These are phyloP conservation scores for Sciaenops ocellatus DNA, from an alignment of 2,797 vertebrate species.

Conservation along the genomic window DNA sequence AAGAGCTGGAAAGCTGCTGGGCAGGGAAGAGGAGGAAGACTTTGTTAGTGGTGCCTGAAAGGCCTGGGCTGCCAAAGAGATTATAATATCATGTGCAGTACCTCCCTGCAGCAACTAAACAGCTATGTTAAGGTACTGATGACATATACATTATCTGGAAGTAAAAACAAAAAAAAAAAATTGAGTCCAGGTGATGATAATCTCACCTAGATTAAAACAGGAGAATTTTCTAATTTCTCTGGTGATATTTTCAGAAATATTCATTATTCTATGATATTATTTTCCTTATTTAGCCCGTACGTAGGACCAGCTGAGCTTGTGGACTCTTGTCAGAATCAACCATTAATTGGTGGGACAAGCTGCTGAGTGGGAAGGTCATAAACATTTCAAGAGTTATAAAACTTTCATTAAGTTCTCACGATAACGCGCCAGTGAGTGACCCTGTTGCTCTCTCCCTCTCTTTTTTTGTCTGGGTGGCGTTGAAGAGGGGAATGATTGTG, in stretches of 20 bases:
- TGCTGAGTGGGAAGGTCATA: constrained; percentile 88
- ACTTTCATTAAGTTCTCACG: constrained; percentile 94
- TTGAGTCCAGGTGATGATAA: constrained; percentile 14
- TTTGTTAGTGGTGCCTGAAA: constrained; percentile 60
- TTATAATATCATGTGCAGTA: constrained; percentile 43
- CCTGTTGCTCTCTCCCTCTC: constrained; percentile 77
- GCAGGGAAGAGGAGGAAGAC: constrained; percentile 56
- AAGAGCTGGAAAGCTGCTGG: constrained; percentile 55
- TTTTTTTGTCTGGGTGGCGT: constrained; percentile 74
- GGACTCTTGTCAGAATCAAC: constrained; percentile 69
- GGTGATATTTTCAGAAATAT: constrained; percentile 10
- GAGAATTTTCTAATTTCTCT: background rate
- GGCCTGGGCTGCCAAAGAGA: constrained; percentile 50
- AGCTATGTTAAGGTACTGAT: constrained; percentile 36
- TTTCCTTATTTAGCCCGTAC: background rate
- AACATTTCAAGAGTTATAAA: constrained; percentile 93
- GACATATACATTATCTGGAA: constrained; percentile 34
- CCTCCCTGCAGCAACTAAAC: constrained; percentile 35
- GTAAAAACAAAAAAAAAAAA: constrained; percentile 30
- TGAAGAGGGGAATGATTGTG: constrained; percentile 78
- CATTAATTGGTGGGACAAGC: constrained; percentile 87
- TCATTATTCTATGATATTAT: constrained; percentile 1
- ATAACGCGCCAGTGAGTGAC: constrained; percentile 87
- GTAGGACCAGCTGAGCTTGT: constrained; percentile 59
- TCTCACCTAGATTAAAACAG: background rate